phyloP scores from a whole-genome alignment of 2,888 invertebrate genomes.

The Molanna angustata region DNA sequence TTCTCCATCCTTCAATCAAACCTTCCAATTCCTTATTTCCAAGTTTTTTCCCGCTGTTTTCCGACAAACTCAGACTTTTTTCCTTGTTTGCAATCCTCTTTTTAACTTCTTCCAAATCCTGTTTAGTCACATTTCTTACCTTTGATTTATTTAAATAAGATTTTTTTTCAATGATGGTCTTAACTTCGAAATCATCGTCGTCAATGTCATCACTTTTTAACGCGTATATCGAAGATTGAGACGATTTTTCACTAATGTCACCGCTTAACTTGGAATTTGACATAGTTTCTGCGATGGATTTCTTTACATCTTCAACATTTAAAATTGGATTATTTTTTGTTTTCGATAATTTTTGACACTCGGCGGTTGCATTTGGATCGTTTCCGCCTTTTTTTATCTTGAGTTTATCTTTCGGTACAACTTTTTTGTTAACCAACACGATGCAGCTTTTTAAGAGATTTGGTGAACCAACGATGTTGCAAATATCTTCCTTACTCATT shows the following conservation, averaged over 20 bases:
- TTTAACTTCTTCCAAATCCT: slow-evolving; percentile 47
- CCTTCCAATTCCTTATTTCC: slow-evolving; percentile 50
- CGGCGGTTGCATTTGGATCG: slow-evolving; percentile 1
- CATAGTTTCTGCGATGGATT: too few relatives aligned
- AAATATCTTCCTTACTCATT: too few relatives aligned
- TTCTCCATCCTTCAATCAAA: slow-evolving; percentile 55
- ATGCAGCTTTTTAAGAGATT: slow-evolving; percentile 17
- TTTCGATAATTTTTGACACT: slow-evolving; percentile 6
- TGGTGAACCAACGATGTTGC: slow-evolving; percentile 2
- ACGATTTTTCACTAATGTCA: too few relatives aligned
- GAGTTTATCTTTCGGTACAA: slow-evolving; percentile 12
- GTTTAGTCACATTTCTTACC: slow-evolving; percentile 37
- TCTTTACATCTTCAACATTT: slow-evolving; percentile 1
- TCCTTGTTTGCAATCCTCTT: slow-evolving; percentile 48
- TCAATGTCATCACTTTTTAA: slow-evolving; percentile 18
- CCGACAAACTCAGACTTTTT: slow-evolving; percentile 31
- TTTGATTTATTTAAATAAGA: slow-evolving; percentile 3
- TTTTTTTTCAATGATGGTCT: slow-evolving; percentile 16
- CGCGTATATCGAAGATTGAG: slow-evolving; percentile 16
- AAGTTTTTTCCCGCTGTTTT: slow-evolving; percentile 38
- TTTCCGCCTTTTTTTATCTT: slow-evolving; percentile 1
- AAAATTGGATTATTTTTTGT: slow-evolving; percentile 1
- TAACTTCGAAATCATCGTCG: slow-evolving; percentile 18
- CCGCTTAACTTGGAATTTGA: too few relatives aligned
- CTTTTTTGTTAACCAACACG: slow-evolving; percentile 19